phyloP scores from a whole-genome alignment of 2,888 invertebrate genomes.

The Pogonocherus hispidulus region DNA sequence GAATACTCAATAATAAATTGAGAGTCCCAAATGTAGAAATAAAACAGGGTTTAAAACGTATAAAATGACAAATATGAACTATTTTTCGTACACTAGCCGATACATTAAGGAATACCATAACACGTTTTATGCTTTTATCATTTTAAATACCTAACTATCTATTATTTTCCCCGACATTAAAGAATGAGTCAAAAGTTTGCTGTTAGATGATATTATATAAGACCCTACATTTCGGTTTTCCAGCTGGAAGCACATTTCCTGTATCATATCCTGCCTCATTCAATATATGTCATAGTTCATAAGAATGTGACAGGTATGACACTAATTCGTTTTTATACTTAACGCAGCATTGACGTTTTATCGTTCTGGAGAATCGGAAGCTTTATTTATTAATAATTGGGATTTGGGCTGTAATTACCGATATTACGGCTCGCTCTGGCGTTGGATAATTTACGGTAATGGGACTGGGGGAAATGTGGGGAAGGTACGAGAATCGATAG shows the following conservation, averaged over 20 bases:
- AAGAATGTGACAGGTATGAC: constrained; percentile 24
- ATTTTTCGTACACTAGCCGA: no score
- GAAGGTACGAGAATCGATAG: neutral
- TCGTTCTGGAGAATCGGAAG: constrained; percentile 6
- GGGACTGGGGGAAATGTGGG: neutral
- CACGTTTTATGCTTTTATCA: no score
- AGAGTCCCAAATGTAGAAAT: no score
- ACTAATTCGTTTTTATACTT: constrained; percentile 24
- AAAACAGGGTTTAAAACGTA: no score
- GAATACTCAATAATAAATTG: no score
- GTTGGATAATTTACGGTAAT: constrained; percentile 19
- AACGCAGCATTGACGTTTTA: constrained; percentile 16
- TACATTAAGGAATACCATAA: no score
- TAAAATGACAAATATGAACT: no score
- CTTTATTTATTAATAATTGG: constrained; percentile 27
- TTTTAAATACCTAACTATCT: no score
- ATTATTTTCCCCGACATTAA: no score
- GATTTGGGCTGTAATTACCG: constrained; percentile 10
- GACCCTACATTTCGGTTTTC: constrained; percentile 37
- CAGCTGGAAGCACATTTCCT: constrained; percentile 35
- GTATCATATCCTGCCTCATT: constrained; percentile 32
- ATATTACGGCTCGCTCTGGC: neutral
- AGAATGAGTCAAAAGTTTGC: no score
- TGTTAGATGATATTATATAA: no score
- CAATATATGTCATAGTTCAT: constrained; percentile 39